Base-by-base conservation (phyloP, 1,140 invertebrate species). In the Cylas formicarius region DNA sequence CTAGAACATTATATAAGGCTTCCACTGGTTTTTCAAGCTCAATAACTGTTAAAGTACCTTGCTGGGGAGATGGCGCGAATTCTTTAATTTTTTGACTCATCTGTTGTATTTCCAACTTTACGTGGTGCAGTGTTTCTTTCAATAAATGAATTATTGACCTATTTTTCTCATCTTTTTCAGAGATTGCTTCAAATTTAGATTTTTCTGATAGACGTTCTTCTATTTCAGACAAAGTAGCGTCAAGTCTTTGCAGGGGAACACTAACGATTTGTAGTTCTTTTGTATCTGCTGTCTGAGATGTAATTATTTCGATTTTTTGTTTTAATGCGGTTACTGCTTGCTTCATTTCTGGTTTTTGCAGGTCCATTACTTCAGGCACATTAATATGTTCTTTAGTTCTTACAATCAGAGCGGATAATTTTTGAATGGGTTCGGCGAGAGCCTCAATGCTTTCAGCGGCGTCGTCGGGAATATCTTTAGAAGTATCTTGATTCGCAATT, bases 321-420 rank as follows among this genome's bases (percentile, higher is more conserved):
- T 31, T 41, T 31, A 41, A 14, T 7, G 10, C 10, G 16, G 18
- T 4, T 19, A 31, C 22, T 10, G 38, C 27, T 11, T 31, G 8
- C 11, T 11, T 3, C 14, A 41, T n/a, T 18, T 43, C 19, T 13
- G 34, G 27, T 32, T 44, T 33, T 27, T 50, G 9, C 18, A 37
- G n/a, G 39, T 44, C 31, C 24, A 21, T 19, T 35, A 45, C 13
- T 28, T 46, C 37, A 7, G 42, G 27, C 36, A 33, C 41, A 4
- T 14, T 28, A 27, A 28, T 31, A 16, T 13, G 20, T 35, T 32
- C 10, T 41, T 41, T 50, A 4, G 23, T 26, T 22, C 47, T 10
- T 16, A 47, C 26, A 24, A 52, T n/a, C 5, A 43, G 8, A 23
- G 39, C 24, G 8, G 13, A 36, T 9, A 52, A 16, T 16, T 34